Base-by-base conservation (phyloP, 2,888 invertebrate genomes). In the Nomada flava region DNA sequence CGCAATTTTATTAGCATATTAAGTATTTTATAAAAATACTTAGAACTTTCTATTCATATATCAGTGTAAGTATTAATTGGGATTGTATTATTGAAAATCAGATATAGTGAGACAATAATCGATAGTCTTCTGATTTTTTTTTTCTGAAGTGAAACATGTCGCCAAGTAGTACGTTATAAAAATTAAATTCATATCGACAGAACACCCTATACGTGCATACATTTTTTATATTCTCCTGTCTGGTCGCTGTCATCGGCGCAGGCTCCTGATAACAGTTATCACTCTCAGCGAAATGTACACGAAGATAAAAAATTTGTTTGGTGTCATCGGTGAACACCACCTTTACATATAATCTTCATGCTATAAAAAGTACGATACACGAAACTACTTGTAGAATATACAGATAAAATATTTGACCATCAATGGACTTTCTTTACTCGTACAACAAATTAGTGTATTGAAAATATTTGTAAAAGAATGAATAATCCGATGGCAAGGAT, bases 211-310 rank as follows among this genome's bases (percentile, higher is more conserved):
- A 65, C 26, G 50, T 53, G 53, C 44, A 72, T 44, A 52, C 69
- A 63, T 72, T 76, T 76, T 62, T n/a, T 36, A 36, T 53, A 36
- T 53, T 57, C 63, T 63, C 18, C 59, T 60, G 74, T 64, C 64
- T 76, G 79, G 67, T 53, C 69, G 76, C 60, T 82, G 76, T 76
- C 82, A 69, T 69, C 63, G 68, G 65, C 55, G 60, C 63, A 60
- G 82, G 68, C 68, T 76, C 47, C 71, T 68, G 79, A 85, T 85
- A 85, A 79, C 29, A 42, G 42, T 85, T 86, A 85, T 86, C 82
- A 57, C 62, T 71, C 76, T 86, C 71, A 57, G 76, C 55, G 52
- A 76, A 65, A 64, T 60, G 42, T 74, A 72, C 62, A 63, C 65
- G 71, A 57, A 52, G 65, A 75, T 85, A 86, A 85, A 83, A 78